Percentiles rank a stretch among this genome's conserved stretches.
These are phyloP conservation scores for Choristoneura fumiferana DNA, from an alignment of 1,140 invertebrate genomes.

Conservation along the genomic window DNA sequence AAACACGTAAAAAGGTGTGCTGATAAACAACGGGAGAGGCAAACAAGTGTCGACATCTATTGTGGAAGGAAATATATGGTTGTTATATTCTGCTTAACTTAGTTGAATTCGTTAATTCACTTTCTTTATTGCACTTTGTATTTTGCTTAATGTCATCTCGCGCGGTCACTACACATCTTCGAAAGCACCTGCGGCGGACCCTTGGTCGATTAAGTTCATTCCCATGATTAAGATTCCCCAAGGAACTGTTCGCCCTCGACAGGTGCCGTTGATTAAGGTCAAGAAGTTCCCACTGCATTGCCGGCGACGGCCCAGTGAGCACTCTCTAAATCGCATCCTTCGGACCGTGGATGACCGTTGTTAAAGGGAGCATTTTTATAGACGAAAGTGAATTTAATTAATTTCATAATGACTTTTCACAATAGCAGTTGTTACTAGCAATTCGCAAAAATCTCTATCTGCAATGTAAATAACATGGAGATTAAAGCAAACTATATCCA, in stretches of 20 bases:
- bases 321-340: slow-evolving; percentile 39
- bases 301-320: slow-evolving; percentile 57
- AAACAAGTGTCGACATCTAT: too few relatives aligned
- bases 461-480: too few relatives aligned
- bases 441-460: too few relatives aligned
- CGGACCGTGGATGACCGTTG: slow-evolving; percentile 63
- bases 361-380: not conserved
- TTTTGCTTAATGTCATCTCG: too few relatives aligned
- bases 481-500: too few relatives aligned
- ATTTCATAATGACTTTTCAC: not conserved
- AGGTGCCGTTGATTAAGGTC: slow-evolving; percentile 68
- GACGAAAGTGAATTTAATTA: not conserved
- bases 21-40: too few relatives aligned
- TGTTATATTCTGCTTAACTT: not conserved
- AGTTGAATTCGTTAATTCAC: too few relatives aligned
- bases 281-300: slow-evolving; percentile 64
- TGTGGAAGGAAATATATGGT: too few relatives aligned
- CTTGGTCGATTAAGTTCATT: slow-evolving; percentile 39
- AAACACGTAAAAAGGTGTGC: too few relatives aligned
- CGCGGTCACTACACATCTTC: not conserved
- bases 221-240: slow-evolving; percentile 69
- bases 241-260: slow-evolving; percentile 47
- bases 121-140: too few relatives aligned
- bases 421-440: too few relatives aligned
- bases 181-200: slow-evolving; percentile 24